Conservation (phyloP, 1,140 invertebrate species). For the Solenopsis invicta region DNA sequence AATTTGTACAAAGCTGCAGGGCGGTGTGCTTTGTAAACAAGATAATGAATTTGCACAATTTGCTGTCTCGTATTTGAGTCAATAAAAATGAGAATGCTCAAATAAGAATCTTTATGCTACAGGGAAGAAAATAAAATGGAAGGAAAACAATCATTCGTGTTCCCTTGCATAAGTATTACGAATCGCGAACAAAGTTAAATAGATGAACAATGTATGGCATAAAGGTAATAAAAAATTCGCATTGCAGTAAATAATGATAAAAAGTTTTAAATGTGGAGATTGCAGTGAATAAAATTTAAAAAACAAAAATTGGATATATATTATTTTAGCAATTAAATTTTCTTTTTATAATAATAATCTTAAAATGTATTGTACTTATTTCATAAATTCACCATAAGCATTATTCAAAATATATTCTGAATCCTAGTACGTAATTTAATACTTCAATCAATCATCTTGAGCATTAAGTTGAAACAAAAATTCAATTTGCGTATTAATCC, state of each 20-base stretch:
- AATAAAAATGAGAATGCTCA: background rate
- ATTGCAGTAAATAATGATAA: background rate
- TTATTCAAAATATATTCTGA: too few relatives aligned
- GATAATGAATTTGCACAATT: slow-evolving; percentile 31
- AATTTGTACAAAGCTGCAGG: slow-evolving; percentile 53
- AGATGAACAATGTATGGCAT: background rate
- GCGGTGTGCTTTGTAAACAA: background rate
- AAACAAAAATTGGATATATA: too few relatives aligned
- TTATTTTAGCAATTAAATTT: too few relatives aligned
- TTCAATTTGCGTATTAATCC: too few relatives aligned
- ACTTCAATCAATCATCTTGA: too few relatives aligned
- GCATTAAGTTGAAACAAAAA: too few relatives aligned
- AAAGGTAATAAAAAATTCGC: background rate
- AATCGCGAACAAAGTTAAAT: background rate
- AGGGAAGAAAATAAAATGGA: background rate
- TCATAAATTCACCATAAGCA: too few relatives aligned
- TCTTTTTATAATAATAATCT: too few relatives aligned
- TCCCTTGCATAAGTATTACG: background rate
- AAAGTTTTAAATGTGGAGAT: background rate
- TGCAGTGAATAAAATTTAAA: background rate
- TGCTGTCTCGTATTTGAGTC: slow-evolving; percentile 3
- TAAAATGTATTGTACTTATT: too few relatives aligned
- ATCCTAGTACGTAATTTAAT: too few relatives aligned
- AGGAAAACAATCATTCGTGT: background rate
- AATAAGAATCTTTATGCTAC: background rate